A percentile compares a stretch with the other conserved stretches of the same genome.
Conservation (phyloP, 2,888 invertebrate species). For the Coleophora flavipennella region DNA sequence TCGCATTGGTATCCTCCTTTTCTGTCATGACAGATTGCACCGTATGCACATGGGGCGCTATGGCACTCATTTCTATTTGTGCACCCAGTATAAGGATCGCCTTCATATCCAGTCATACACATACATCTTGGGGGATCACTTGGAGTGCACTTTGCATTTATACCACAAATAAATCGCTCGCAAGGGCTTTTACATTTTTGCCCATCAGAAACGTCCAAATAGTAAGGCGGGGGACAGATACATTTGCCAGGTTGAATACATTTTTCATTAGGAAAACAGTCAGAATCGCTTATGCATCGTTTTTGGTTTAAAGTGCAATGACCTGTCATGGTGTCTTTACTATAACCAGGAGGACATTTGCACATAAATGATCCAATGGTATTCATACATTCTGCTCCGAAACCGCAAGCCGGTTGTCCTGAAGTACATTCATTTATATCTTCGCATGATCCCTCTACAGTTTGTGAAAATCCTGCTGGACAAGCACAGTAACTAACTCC, state of each 20-base stretch:
- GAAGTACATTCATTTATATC: constrained; percentile 89
- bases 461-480: constrained; percentile 86
- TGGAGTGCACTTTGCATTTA: constrained; percentile 91
- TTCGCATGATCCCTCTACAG: constrained; percentile 84
- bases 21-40: constrained; percentile 90
- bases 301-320: constrained; percentile 88
- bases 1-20: constrained; percentile 90
- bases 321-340: constrained; percentile 86
- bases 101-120: constrained; percentile 89
- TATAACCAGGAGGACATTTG: constrained; percentile 85
- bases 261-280: constrained; percentile 89
- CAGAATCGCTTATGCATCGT: constrained; percentile 85
- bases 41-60: constrained; percentile 87
- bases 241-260: constrained; percentile 94
- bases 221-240: constrained; percentile 92
- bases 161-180: constrained; percentile 90
- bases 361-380: constrained; percentile 84
- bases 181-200: constrained; percentile 94
- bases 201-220: constrained; percentile 84
- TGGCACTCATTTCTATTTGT: constrained; percentile 90
- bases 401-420: constrained; percentile 84
- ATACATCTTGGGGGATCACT: constrained; percentile 91
- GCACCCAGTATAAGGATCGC: constrained; percentile 88
- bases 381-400: constrained; percentile 90
- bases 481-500: constrained; percentile 95